Conservation (phyloP, 2,797 vertebrate species). For the Schizopygopsis malacanthus region DNA sequence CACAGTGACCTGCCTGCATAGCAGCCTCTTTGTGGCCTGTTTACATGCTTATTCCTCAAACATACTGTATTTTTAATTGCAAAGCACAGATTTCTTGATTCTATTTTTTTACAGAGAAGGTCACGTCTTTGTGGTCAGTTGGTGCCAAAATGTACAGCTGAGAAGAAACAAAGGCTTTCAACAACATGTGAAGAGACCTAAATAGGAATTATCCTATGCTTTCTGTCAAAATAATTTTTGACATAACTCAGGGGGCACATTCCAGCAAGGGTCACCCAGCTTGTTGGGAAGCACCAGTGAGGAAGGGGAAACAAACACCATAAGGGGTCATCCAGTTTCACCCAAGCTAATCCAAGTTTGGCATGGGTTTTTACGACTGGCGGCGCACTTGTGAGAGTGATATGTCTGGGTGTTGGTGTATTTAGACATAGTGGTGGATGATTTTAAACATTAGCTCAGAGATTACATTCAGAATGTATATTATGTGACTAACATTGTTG, state of each 20-base stretch:
- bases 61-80: slow-evolving; percentile 22
- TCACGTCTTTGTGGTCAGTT: not conserved
- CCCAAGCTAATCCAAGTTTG: slow-evolving; percentile 36
- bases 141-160: not conserved
- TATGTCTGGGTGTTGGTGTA: slow-evolving; percentile 35
- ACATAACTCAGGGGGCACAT: not conserved
- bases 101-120: not conserved
- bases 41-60: slow-evolving; percentile 35
- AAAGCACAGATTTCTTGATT: not conserved
- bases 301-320: slow-evolving; percentile 32
- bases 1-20: slow-evolving; percentile 42
- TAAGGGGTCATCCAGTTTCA: slow-evolving; percentile 40
- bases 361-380: slow-evolving; percentile 28
- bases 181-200: not conserved
- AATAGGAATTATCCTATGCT: slow-evolving; percentile 26
- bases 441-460: slow-evolving; percentile 33
- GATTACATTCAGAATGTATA: not conserved
- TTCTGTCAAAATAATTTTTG: slow-evolving; percentile 30
- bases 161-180: slow-evolving; percentile 28
- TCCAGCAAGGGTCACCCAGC: slow-evolving; percentile 26
- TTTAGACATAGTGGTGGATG: slow-evolving; percentile 24
- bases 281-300: slow-evolving; percentile 30
- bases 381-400: slow-evolving; percentile 9
- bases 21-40: slow-evolving; percentile 51
- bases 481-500: slow-evolving; percentile 23